phyloP scores from a whole-genome alignment of 2,797 vertebrate species.

The Danio choprae region DNA sequence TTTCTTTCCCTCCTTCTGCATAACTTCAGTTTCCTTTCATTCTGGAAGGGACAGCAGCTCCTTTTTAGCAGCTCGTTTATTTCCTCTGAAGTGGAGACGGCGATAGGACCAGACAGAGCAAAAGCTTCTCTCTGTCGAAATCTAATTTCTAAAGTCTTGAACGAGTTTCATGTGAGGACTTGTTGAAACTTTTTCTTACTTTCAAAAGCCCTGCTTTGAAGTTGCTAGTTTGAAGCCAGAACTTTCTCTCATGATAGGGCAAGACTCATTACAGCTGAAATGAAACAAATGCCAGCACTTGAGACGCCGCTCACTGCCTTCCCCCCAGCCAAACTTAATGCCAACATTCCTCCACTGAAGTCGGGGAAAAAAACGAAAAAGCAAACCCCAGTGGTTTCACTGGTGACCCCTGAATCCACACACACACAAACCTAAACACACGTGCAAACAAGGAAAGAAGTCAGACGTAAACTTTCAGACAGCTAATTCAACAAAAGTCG shows the following conservation, averaged over 20 bases:
- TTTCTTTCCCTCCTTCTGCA: conserved; percentile 38
- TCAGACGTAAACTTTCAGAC: conserved; percentile 52
- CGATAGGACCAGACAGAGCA: conserved; percentile 17
- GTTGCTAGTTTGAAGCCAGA: conserved; percentile 71
- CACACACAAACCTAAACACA: conserved; percentile 28
- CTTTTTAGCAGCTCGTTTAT: conserved; percentile 31
- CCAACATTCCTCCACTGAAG: conserved; percentile 68
- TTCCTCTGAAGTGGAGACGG: conserved; percentile 11
- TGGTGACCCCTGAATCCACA: conserved; percentile 20
- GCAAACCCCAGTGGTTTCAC: conserved; percentile 49
- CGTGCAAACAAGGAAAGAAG: conserved; percentile 19
- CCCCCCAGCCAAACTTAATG: conserved; percentile 56
- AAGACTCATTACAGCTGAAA: conserved; percentile 72
- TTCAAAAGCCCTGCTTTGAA: conserved; percentile 71
- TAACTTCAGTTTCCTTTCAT: conserved; percentile 58
- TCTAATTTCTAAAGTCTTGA: conserved; percentile 54
- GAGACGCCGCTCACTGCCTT: conserved; percentile 64
- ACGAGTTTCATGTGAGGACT: conserved; percentile 66
- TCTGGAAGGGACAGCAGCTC: conserved; percentile 23
- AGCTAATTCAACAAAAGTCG: conserved; percentile 68
- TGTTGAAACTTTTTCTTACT: conserved; percentile 54
- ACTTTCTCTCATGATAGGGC: conserved; percentile 70
- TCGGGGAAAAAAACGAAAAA: conserved; percentile 60
- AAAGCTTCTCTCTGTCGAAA: conserved; percentile 54
- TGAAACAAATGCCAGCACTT: conserved; percentile 71